phyloP scores from a whole-genome alignment of 2,113 vertebrate species.

The Entosphenus tridentatus region DNA sequence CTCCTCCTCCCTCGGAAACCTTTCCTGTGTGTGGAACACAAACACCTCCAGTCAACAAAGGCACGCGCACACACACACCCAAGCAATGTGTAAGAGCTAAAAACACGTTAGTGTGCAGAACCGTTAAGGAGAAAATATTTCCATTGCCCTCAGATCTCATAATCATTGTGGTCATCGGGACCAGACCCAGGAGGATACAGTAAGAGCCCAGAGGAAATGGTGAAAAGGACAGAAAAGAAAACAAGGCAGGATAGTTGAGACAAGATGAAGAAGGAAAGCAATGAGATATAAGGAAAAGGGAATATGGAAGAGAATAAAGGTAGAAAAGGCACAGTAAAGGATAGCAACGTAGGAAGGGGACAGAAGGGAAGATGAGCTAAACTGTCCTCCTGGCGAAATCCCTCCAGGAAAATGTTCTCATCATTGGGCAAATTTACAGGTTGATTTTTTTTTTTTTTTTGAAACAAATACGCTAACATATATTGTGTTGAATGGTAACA shows the following conservation, averaged over 20 bases:
- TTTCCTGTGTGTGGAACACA: not conserved
- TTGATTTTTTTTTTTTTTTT: too few relatives aligned
- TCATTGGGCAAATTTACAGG: not conserved
- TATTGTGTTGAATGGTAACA: too few relatives aligned
- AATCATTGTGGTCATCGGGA: constrained; percentile 1
- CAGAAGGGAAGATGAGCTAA: too few relatives aligned
- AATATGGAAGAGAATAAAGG: not conserved
- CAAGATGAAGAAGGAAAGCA: not conserved
- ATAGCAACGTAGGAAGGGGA: not conserved
- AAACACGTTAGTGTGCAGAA: too few relatives aligned
- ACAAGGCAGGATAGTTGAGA: not conserved
- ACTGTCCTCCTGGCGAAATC: not conserved
- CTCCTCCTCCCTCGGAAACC: constrained; percentile 2
- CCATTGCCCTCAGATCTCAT: constrained; percentile 4
- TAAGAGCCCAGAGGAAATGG: not conserved
- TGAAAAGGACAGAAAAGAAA: not conserved
- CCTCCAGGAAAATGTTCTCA: constrained; percentile 2
- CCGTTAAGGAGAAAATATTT: too few relatives aligned
- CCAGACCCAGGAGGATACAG: not conserved
- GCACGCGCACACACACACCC: not conserved
- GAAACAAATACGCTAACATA: too few relatives aligned
- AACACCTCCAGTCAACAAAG: not conserved
- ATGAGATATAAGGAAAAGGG: not conserved
- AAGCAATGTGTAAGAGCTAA: not conserved
- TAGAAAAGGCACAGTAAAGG: not conserved